Evolutionary conservation across 1,140 invertebrate genomes (phyloP).

Genomic region (Cydia pomonella): DNA sequence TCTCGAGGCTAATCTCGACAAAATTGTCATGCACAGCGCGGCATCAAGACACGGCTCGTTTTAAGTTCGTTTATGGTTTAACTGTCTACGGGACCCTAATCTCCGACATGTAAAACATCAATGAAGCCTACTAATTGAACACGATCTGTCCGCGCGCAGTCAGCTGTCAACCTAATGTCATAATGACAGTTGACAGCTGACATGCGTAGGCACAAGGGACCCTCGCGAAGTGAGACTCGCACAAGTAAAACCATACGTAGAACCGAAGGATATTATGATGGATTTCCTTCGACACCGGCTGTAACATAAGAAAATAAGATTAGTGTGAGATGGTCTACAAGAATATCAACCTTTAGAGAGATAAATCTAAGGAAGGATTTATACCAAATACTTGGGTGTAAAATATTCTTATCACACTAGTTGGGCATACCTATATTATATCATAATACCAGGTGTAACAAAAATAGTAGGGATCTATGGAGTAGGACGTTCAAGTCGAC

Average conservation of each 20-base stretch:
- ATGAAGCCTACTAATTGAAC: conserved; percentile 27
- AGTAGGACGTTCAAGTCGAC: too few relatives aligned
- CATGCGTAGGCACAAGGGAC: conserved; percentile 10
- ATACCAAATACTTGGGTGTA: too few relatives aligned
- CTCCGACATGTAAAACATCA: conserved; percentile 5
- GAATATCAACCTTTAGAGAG: background rate
- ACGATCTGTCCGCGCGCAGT: conserved; percentile 26
- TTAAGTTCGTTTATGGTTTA: background rate
- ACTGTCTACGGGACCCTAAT: conserved; percentile 3
- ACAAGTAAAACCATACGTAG: background rate
- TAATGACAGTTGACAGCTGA: conserved; percentile 26
- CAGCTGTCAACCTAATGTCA: conserved; percentile 21
- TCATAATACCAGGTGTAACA: too few relatives aligned
- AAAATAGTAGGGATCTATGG: too few relatives aligned
- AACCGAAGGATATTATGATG: background rate
- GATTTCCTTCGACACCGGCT: background rate
- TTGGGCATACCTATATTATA: too few relatives aligned
- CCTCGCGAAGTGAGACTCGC: background rate
- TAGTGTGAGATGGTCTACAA: background rate
- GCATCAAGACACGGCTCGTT: too few relatives aligned
- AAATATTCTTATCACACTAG: too few relatives aligned
- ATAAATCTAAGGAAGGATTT: background rate
- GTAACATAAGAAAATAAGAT: background rate
- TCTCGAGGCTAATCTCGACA: too few relatives aligned
- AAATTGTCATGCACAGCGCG: too few relatives aligned